Conservation (phyloP, 1,140 invertebrate species). For the Aphelinus certus region DNA sequence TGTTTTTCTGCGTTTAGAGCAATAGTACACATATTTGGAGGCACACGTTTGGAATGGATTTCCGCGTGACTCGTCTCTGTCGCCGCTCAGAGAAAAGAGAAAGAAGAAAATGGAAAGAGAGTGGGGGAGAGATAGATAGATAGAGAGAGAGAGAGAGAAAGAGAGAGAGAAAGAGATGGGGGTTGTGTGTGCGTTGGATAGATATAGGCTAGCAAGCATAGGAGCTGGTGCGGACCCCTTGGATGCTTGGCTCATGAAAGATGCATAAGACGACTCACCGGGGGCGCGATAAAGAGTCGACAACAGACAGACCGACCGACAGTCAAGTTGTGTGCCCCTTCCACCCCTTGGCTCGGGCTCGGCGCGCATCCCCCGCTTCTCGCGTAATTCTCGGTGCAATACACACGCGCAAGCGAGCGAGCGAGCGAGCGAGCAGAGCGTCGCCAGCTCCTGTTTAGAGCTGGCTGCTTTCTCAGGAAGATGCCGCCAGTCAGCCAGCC, state of each 20-base stretch:
- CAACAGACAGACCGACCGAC: slow-evolving; percentile 67
- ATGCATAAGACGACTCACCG: slow-evolving; percentile 68
- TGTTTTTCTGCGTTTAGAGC: too few relatives aligned
- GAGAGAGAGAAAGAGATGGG: slow-evolving; percentile 12
- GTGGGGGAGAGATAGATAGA: too few relatives aligned
- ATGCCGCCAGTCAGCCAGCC: slow-evolving; percentile 55
- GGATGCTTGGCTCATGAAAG: slow-evolving; percentile 66
- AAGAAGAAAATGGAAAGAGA: slow-evolving; percentile 24
- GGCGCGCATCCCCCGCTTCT: slow-evolving; percentile 56
- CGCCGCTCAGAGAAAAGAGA: slow-evolving; percentile 5
- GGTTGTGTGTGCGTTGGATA: slow-evolving; percentile 2
- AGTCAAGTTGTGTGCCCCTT: slow-evolving; percentile 48
- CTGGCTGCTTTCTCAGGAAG: slow-evolving; percentile 38
- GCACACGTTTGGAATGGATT: too few relatives aligned
- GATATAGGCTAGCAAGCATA: slow-evolving; percentile 36
- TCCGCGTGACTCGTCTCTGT: neutral
- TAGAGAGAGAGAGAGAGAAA: slow-evolving; percentile 12
- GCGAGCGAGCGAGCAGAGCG: slow-evolving; percentile 33
- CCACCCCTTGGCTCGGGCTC: neutral
- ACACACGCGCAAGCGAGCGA: slow-evolving; percentile 44
- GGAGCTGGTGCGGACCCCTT: slow-evolving; percentile 61
- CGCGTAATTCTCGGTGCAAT: slow-evolving; percentile 64
- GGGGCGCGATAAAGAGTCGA: slow-evolving; percentile 69
- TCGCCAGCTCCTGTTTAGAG: slow-evolving; percentile 21
- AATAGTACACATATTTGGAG: too few relatives aligned